phyloP scores from a whole-genome alignment of 1,140 invertebrate species.

The Cyclargus thomasi region DNA sequence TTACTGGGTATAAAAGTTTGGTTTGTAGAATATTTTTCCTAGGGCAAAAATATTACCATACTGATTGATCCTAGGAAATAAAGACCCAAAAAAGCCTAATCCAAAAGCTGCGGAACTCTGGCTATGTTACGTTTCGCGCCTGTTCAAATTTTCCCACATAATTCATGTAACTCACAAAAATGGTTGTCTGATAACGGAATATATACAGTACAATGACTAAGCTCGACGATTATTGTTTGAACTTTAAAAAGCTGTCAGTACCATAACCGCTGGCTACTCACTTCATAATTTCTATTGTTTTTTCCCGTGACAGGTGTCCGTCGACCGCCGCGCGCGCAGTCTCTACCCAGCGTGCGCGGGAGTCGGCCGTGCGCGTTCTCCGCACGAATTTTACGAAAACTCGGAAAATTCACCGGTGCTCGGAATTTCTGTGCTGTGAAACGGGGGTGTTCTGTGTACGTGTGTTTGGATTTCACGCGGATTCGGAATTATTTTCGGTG shows the following conservation, averaged over 20 bases:
- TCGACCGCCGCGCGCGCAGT: constrained; percentile 37
- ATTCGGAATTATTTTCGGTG: constrained; percentile 40
- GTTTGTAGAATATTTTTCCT: no score
- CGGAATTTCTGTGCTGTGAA: constrained; percentile 27
- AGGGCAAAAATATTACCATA: no score
- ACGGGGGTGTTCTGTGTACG: constrained; percentile 19
- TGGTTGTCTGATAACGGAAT: background rate
- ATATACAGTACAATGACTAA: constrained; percentile 2
- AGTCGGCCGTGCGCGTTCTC: constrained; percentile 37
- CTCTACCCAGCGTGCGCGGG: constrained; percentile 38
- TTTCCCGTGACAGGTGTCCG: constrained; percentile 50
- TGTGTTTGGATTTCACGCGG: constrained; percentile 22
- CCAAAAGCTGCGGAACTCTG: background rate
- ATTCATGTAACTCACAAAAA: constrained; percentile 7
- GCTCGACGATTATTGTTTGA: constrained; percentile 10
- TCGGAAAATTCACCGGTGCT: constrained; percentile 28
- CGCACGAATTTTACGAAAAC: background rate
- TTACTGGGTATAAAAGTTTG: no score
- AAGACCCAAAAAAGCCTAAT: no score
- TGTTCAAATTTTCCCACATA: background rate
- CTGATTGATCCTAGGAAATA: no score
- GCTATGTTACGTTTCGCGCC: background rate
- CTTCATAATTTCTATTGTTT: constrained; percentile 54
- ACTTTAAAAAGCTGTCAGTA: constrained; percentile 15
- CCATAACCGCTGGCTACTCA: constrained; percentile 28